Base-by-base conservation (phyloP, 2,797 vertebrate genomes). In the Ambastaia sidthimunki region DNA sequence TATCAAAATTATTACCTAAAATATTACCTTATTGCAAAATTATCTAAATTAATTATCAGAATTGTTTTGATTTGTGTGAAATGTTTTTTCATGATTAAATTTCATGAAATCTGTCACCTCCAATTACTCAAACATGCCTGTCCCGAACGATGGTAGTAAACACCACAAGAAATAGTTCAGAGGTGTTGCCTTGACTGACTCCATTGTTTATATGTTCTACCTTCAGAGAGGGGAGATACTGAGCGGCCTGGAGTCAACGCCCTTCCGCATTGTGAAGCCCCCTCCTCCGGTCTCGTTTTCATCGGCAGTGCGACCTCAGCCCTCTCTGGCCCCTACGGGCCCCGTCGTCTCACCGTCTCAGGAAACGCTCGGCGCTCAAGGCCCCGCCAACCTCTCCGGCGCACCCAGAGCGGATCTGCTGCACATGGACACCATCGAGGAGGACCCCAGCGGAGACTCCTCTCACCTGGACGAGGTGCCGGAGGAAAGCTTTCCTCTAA, bases 371-470 rank as follows among this genome's bases (percentile, higher is more conserved):
- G 87, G 0, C 87, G 88, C n/a, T 84, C 86, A 86, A 86, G 87
- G 18, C 79, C 87, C 74, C 85, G 85, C 85, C 89, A 91, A 82
- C 90, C 92, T 90, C 90, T 91, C 87, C 90, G 88, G 71, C 47
- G 87, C 69, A 80, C 91, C 90, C 0, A 95, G 92, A 57, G 86
- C 83, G 75, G 94, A 95, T 78, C 95, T 93, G 78, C 82, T 44
- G 62, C 9, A 16, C 13, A 31, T 34, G 97, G 96, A 94, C 91
- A 99, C 97, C 1, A 99, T 99, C 90, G 96, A 96, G 93, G 98
- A 99, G 91, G 97, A 99, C 91, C 94, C 94, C 23, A 98, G 95
- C 93, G 95, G 88, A 0, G 97, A 95, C 94, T 98, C 70, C 60
- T 73, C 95, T 16, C 96, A 96, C 82, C 89, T 85, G 0, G 96